Conservation (phyloP, 64 coral and sea anemone species). For the Catalaphyllia jardinei region DNA sequence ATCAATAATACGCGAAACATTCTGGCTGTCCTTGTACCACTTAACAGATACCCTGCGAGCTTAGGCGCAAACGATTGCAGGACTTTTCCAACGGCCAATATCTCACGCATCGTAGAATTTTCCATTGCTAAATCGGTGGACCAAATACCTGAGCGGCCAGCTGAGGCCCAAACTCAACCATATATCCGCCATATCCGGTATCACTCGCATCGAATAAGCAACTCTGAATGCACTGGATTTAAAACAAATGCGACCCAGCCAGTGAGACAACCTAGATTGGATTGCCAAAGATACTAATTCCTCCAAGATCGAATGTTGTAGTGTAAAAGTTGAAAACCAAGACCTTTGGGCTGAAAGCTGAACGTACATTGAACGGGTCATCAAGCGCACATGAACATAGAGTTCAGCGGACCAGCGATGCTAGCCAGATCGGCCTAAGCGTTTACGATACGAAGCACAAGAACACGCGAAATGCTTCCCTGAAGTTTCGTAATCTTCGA, state of each 20-base stretch:
- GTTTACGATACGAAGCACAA: conserved; percentile 1
- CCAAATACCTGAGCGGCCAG: conserved; percentile 63
- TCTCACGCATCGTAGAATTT: conserved; percentile 49
- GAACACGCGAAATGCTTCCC: conserved; percentile 16
- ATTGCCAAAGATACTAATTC: conserved; percentile 56
- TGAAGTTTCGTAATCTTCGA: conserved; percentile 27
- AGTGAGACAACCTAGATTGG: conserved; percentile 38
- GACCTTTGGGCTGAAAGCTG: conserved; percentile 22
- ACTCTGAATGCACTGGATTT: conserved; percentile 51
- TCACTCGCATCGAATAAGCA: conserved; percentile 62
- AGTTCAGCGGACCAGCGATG: conserved; percentile 48
- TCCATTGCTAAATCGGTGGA: not conserved
- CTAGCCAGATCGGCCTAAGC: conserved; percentile 14
- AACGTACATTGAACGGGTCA: conserved; percentile 40
- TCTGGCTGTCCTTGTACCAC: conserved; percentile 40
- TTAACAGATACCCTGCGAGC: not conserved
- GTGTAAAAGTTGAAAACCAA: conserved; percentile 15
- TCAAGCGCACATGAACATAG: conserved; percentile 48
- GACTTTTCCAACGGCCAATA: conserved; percentile 15
- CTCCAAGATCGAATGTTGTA: conserved; percentile 1
- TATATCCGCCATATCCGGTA: conserved; percentile 53
- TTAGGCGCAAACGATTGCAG: conserved; percentile 31
- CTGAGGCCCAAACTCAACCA: conserved; percentile 55
- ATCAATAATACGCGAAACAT: conserved; percentile 8
- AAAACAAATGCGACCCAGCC: conserved; percentile 46